These are phyloP conservation scores for Gephyroberyx darwinii DNA, from an alignment of 2,797 vertebrate species.

Conservation along the genomic window DNA sequence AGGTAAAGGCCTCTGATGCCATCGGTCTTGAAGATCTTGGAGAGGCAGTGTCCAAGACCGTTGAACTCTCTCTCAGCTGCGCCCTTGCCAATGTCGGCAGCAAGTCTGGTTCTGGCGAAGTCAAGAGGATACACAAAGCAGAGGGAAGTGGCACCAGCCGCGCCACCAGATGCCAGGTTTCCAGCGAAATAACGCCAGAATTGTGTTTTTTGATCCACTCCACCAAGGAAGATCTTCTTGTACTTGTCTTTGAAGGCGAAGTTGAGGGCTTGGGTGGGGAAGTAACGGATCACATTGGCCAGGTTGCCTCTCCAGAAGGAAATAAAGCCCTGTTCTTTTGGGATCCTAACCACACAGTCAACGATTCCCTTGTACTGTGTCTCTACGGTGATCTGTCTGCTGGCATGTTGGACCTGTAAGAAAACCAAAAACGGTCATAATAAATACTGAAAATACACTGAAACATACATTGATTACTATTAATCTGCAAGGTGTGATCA, in stretches of 20 bases:
- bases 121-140: conserved; percentile 99
- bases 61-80: conserved; percentile 88
- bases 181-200: conserved; percentile 99
- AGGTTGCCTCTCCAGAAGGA: conserved; percentile 99
- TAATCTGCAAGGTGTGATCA: background rate
- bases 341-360: conserved; percentile 94
- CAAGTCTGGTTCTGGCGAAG: conserved; percentile 97
- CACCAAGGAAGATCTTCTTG: conserved; percentile 99
- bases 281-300: conserved; percentile 99
- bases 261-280: conserved; percentile 99
- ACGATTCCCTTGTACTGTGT: conserved; percentile 98
- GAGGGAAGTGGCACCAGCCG: conserved; percentile 95
- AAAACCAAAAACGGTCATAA: conserved; percentile 1
- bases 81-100: conserved; percentile 96
- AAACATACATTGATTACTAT: background rate
- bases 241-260: conserved; percentile 99
- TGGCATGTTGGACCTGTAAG: conserved; percentile 95
- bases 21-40: conserved; percentile 94
- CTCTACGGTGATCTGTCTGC: conserved; percentile 94
- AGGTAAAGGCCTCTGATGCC: conserved; percentile 93
- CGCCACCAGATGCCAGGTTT: conserved; percentile 95
- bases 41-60: conserved; percentile 92
- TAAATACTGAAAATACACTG: background rate
- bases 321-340: conserved; percentile 94
- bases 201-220: conserved; percentile 96